Evolutionary conservation across 2,797 vertebrate genomes (phyloP), one percentile per base, ranked within the genome.

Genomic region (Ceryle rudis): DNA sequence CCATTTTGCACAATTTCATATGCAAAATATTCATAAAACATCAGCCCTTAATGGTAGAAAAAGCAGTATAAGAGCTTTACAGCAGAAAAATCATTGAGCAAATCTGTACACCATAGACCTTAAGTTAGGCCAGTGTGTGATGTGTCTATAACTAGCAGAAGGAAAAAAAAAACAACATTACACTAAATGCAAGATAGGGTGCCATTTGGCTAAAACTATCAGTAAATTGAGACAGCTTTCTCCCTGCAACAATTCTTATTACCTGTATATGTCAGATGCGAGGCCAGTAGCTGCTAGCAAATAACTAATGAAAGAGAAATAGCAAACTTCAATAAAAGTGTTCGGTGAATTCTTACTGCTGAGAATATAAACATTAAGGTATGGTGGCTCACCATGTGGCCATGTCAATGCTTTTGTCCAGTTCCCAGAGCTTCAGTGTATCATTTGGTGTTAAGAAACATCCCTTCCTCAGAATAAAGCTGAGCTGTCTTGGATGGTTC

Each of bases 101-200:
- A 89, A 72, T 33, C 25, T 9, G 1, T 26, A 28, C 3, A n/a
- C 6, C 3, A 29, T 0, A 72, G 62, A 35, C 26, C 5, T 70
- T 52, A 41, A 31, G 5, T 54, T 62, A 70, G 28, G 61, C 14
- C 15, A 44, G 1, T 44, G 15, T 55, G n/a, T 46, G 29, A 60
- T 20, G 9, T 55, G 55, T 35, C 41, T 65, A 7, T 41, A 81
- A 92, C 2, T 46, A 54, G 29, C 5, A 80, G 49, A 58, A 89
- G 28, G 25, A 64, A 31, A 74, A 75, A 61, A 6, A 0, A 0
- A 1, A 15, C 39, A 64, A 6, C 19, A 8, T 31, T 64, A 17
- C 23, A 73, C 20, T 31, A 85, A 86, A 73, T 47, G 28, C 35
- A 91, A 64, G 77, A 77, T 8, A 65, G 7, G 0, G 0, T 41